Evolutionary conservation across 1,140 invertebrate genomes (phyloP), one percentile per base, ranked within the genome.

Genomic region (Lethocerus indicus): DNA sequence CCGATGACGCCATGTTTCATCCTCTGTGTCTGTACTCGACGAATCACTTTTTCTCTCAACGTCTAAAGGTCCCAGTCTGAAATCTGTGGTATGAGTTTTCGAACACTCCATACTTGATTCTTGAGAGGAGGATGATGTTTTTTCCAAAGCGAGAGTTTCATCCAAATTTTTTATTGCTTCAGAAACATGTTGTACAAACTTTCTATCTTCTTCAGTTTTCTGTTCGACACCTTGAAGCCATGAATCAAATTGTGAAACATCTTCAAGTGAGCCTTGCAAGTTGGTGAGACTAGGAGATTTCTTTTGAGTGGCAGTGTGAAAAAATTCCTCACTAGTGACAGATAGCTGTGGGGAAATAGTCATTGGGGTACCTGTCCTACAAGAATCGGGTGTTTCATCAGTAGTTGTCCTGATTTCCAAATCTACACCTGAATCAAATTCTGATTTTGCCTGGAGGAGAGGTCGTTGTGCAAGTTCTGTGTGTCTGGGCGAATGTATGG

Each of bases 111-210:
- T 66, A 54, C 69, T 71, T 3, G 72, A 74, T n/a, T 55, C 53
- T 25, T 49, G 50, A 20, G 53, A 54, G 0, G 71, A 72, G 47
- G 72, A 74, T 3, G 72, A 74, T 3, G 70, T 73, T 53, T 73
- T 74, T 54, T 76, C 74, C 6, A 70, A 67, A 40, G 73, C 75
- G 18, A 78, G 60, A 54, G 73, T 74, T 57, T 74, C 73, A 63
- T 78, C 75, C 40, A 77, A 64, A 63, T 75, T 72, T 60, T 71
- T 71, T 26, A 78, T 76, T n/a, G 75, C 73, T 56, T 76, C 72
- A 29, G 71, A 75, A 36, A 77, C 71, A 50, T 74, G 71, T 58
- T 66, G 67, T 28, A 73, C 72, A 54, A 75, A 75, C 41, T 67
- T 70, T 50, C 71, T 68, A 52, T 65, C 63, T 44, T 61, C 59